phyloP scores from a whole-genome alignment of 2,888 invertebrate genomes.

The Chymomyza procnemis region DNA sequence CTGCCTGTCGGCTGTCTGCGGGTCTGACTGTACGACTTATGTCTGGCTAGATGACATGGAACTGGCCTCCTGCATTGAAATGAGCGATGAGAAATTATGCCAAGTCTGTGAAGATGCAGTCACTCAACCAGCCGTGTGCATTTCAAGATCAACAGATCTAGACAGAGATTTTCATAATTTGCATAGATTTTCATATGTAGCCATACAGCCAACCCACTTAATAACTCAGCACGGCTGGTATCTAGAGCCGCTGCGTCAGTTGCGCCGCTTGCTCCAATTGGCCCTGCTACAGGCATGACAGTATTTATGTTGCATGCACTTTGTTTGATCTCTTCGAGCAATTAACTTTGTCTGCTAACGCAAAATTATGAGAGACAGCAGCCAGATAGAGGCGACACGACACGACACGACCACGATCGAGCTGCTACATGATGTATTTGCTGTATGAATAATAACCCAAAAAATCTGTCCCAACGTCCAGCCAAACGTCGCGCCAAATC shows the following conservation, averaged over 20 bases:
- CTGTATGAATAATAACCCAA: constrained; percentile 38
- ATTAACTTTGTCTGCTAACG: constrained; percentile 69
- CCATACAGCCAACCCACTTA: constrained; percentile 27
- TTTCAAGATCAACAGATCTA: constrained; percentile 57
- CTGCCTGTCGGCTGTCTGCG: neutral
- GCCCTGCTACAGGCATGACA: constrained; percentile 10
- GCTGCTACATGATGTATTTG: neutral
- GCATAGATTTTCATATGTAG: neutral
- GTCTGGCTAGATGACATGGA: constrained; percentile 23
- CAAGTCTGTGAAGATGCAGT: constrained; percentile 33
- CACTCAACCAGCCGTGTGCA: constrained; percentile 17
- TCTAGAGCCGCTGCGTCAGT: constrained; percentile 27
- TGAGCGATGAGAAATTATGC: constrained; percentile 67
- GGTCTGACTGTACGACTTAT: constrained; percentile 1
- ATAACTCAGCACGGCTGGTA: constrained; percentile 43
- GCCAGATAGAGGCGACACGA: neutral
- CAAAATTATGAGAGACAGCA: constrained; percentile 35
- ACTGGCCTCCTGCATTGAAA: constrained; percentile 64
- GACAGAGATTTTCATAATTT: constrained; percentile 39
- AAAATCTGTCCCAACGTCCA: neutral
- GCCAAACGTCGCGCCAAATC: neutral
- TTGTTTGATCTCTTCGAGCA: constrained; percentile 75
- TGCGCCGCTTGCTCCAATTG: constrained; percentile 25
- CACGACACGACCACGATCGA: neutral
- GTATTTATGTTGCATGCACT: constrained; percentile 76